A percentile compares a stretch with the other conserved stretches of the same genome.
phyloP scores from a whole-genome alignment of 2,113 vertebrate genomes.

The Ammodramus savannarum region DNA sequence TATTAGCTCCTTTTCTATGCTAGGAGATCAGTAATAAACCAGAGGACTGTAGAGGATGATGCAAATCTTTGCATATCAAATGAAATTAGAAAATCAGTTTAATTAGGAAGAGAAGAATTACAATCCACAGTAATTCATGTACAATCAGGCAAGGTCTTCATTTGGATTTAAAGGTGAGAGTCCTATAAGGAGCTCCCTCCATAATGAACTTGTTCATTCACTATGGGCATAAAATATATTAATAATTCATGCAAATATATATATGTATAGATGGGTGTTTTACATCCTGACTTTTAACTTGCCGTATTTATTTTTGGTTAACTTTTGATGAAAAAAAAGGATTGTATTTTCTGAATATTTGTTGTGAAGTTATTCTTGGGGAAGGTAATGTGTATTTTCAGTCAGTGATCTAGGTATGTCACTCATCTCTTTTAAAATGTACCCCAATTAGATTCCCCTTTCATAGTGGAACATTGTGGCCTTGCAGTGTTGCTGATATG shows the following conservation, averaged over 20 bases:
- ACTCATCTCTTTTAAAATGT: not conserved
- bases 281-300: not conserved
- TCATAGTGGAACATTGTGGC: not conserved
- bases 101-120: constrained; percentile 12
- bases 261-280: accelerated
- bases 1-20: not conserved
- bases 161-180: constrained; percentile 21
- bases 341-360: not conserved
- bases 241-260: not conserved
- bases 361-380: not conserved
- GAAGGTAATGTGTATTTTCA: not conserved
- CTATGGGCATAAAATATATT: not conserved
- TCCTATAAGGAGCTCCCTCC: not conserved
- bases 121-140: not conserved
- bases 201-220: not conserved
- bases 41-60: not conserved
- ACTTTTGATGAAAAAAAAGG: not conserved
- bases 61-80: constrained; percentile 35
- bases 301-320: not conserved
- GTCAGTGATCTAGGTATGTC: not conserved
- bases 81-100: constrained; percentile 43
- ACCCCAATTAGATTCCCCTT: not conserved
- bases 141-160: constrained; percentile 39
- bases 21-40: not conserved
- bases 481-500: not conserved